Percentiles rank a stretch among this genome's conserved stretches.
phyloP scores from a whole-genome alignment of 1,140 invertebrate species.

The Saccostrea echinata region DNA sequence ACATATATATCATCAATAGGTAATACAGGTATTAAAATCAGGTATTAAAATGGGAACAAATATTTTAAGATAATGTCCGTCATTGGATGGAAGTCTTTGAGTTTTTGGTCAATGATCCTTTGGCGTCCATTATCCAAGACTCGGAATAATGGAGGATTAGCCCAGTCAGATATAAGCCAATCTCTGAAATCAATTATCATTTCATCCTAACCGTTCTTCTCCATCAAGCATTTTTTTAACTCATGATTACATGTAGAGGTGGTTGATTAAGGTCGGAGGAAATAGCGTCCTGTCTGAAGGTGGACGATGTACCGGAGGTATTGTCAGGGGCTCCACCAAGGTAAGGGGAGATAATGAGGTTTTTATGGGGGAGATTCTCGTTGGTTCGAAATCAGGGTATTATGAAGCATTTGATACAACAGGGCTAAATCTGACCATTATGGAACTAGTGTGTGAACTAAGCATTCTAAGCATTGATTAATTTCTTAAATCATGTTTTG shows the following conservation, averaged over 20 bases:
- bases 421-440: neutral
- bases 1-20: neutral
- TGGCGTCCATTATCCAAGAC: neutral
- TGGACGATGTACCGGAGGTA: neutral
- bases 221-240: slow-evolving; percentile 6
- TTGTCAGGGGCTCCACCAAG: neutral
- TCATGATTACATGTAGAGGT: slow-evolving; percentile 11
- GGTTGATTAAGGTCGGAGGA: slow-evolving; percentile 11
- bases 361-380: neutral
- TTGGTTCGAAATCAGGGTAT: neutral
- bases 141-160: neutral
- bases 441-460: neutral
- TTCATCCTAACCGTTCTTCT: slow-evolving; percentile 10
- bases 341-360: neutral
- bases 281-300: neutral
- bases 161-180: slow-evolving; percentile 2
- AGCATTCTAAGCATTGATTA: neutral
- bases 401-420: neutral
- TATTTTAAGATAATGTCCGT: neutral
- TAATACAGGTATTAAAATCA: neutral
- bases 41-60: neutral
- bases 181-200: slow-evolving; percentile 32
- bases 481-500: too few species aligned
- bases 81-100: neutral
- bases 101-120: neutral